Evolutionary conservation across 2,113 vertebrate species (phyloP).

Genomic region (Xiphophorus hellerii): DNA sequence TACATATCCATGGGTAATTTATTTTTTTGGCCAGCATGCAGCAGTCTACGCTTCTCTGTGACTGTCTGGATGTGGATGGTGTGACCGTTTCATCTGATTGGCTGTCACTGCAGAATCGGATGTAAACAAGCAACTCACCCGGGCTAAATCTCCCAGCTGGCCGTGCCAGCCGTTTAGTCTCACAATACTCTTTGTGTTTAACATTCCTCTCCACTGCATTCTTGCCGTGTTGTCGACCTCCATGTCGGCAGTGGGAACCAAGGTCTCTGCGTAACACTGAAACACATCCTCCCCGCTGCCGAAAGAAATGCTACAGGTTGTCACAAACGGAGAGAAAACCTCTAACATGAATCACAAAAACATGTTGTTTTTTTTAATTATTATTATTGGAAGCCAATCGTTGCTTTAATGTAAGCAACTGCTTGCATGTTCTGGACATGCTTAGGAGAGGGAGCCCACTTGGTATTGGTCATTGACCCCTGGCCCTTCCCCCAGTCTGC

Average conservation of each 20-base stretch:
- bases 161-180: constrained; percentile 12
- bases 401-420: too few species aligned
- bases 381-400: not conserved
- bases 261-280: constrained; percentile 10
- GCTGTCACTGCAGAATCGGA: not conserved
- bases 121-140: constrained; percentile 27
- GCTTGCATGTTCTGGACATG: not conserved
- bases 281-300: not conserved
- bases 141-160: constrained; percentile 14
- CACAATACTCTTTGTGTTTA: constrained; percentile 41
- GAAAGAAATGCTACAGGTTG: not conserved
- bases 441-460: not conserved
- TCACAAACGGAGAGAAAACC: not conserved
- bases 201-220: constrained; percentile 56
- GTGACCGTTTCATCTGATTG: not conserved
- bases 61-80: not conserved
- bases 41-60: not conserved
- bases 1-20: too few species aligned
- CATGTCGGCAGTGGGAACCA: constrained; percentile 37
- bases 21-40: too few species aligned
- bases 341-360: not conserved
- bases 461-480: not conserved
- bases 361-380: too few species aligned
- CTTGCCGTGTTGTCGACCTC: constrained; percentile 9
- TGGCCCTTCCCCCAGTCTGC: not conserved